A percentile compares a stretch with the other conserved stretches of the same genome.
These are phyloP conservation scores for Hedya salicella DNA, from an alignment of 2,888 invertebrate species.

Conservation along the genomic window DNA sequence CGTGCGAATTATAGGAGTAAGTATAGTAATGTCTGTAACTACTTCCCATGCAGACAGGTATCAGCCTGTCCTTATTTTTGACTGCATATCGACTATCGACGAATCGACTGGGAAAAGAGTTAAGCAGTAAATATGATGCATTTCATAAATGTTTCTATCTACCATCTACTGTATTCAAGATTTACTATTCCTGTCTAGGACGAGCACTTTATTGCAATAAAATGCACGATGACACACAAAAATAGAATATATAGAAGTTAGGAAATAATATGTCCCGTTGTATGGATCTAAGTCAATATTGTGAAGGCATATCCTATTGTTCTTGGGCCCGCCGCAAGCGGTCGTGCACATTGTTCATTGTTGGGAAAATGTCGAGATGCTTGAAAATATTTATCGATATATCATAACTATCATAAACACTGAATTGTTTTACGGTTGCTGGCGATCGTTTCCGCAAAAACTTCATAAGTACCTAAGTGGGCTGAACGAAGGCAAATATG, in stretches of 20 bases:
- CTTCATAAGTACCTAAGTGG: no score
- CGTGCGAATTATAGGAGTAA: no score
- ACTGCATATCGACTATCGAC: no score
- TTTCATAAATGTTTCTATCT: no score
- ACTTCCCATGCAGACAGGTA: no score
- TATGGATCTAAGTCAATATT: slow-evolving; percentile 54
- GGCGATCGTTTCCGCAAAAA: neutral
- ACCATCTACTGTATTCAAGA: neutral
- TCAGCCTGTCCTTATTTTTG: no score
- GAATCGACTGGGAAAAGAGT: no score
- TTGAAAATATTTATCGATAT: slow-evolving; percentile 44
- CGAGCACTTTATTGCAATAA: slow-evolving; percentile 20
- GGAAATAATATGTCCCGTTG: slow-evolving; percentile 57
- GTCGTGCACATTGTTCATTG: slow-evolving; percentile 78
- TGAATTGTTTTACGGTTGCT: slow-evolving; percentile 27
- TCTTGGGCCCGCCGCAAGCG: slow-evolving; percentile 57
- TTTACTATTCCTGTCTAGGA: neutral
- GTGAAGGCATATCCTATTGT: slow-evolving; percentile 59
- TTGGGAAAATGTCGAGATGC: slow-evolving; percentile 57
- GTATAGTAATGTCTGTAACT: no score
- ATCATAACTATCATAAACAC: slow-evolving; percentile 34
- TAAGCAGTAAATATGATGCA: no score
- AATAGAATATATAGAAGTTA: slow-evolving; percentile 44
- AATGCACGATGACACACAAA: slow-evolving; percentile 38
- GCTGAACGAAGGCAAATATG: slow-evolving; percentile 9